Conservation (phyloP, 1,140 invertebrate genomes). For the Diorhabda carinulata region DNA sequence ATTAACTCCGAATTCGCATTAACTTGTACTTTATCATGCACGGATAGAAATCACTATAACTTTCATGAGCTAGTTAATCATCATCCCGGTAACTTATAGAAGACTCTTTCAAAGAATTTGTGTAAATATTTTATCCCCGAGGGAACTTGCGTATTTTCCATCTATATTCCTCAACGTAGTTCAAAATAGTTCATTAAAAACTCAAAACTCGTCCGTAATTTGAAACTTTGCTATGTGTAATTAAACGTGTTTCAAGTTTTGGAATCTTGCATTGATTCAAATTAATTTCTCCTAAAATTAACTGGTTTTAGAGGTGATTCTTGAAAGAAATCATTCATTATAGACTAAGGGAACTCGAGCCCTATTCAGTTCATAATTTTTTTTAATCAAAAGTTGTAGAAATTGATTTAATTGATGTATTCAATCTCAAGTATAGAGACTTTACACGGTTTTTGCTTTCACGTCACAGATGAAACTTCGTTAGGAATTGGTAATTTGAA, state of each 20-base stretch:
- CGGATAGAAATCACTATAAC: background rate
- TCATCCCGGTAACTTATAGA: background rate
- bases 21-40: too few relatives aligned
- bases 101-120: background rate
- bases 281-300: background rate
- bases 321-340: background rate
- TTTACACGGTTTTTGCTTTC: too few relatives aligned
- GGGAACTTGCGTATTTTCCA: background rate
- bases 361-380: too few relatives aligned
- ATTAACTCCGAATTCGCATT: too few relatives aligned
- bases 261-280: background rate
- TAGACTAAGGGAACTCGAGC: too few relatives aligned
- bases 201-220: background rate
- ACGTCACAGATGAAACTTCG: too few relatives aligned
- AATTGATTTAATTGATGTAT: too few relatives aligned
- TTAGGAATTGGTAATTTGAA: too few relatives aligned
- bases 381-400: too few relatives aligned
- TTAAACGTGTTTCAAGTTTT: background rate
- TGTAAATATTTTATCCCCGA: background rate
- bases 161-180: background rate
- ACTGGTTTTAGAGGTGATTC: background rate
- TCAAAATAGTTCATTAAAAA: constrained; percentile 1
- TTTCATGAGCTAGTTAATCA: background rate
- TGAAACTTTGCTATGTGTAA: background rate
- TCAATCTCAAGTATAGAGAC: too few relatives aligned